Evolutionary conservation across 2,797 vertebrate species (phyloP).

Genomic region (Simalia tracyae): DNA sequence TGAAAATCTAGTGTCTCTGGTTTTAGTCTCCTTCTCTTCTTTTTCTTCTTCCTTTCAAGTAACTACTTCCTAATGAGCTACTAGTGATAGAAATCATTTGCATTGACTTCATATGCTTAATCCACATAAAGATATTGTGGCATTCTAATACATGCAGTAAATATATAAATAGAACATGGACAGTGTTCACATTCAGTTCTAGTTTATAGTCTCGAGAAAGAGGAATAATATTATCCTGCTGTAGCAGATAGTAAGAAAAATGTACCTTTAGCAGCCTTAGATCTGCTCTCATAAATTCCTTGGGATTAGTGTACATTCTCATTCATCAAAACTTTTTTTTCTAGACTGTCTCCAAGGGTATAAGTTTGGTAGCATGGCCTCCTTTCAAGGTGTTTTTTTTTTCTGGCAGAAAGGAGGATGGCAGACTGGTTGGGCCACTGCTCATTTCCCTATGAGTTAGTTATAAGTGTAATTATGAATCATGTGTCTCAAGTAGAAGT

Average conservation of each 20-base stretch:
- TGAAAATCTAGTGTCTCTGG: not conserved
- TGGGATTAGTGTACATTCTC: not conserved
- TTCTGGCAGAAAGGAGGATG: constrained; percentile 16
- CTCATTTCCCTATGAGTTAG: constrained; percentile 2
- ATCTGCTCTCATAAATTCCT: not conserved
- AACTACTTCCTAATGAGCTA: not conserved
- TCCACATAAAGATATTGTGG: not conserved
- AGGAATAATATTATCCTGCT: not conserved
- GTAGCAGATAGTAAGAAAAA: not conserved
- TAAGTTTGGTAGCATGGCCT: not conserved
- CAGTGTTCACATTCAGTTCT: not conserved
- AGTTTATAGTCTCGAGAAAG: not conserved
- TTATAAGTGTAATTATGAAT: constrained; percentile 16
- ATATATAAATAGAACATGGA: not conserved
- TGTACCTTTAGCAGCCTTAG: not conserved
- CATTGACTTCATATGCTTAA: not conserved
- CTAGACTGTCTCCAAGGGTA: not conserved
- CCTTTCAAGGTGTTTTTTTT: constrained; percentile 4
- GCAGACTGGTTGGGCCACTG: constrained; percentile 18
- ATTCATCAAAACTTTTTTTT: not conserved
- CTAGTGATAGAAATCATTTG: not conserved
- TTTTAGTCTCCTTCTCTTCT: not conserved
- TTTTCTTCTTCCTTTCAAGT: not conserved
- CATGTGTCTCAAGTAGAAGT: not conserved
- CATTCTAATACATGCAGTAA: not conserved